Percentiles rank a stretch among this genome's conserved stretches.
These are phyloP conservation scores for Coelopa frigida DNA, from an alignment of 1,140 invertebrate genomes.

Conservation along the genomic window DNA sequence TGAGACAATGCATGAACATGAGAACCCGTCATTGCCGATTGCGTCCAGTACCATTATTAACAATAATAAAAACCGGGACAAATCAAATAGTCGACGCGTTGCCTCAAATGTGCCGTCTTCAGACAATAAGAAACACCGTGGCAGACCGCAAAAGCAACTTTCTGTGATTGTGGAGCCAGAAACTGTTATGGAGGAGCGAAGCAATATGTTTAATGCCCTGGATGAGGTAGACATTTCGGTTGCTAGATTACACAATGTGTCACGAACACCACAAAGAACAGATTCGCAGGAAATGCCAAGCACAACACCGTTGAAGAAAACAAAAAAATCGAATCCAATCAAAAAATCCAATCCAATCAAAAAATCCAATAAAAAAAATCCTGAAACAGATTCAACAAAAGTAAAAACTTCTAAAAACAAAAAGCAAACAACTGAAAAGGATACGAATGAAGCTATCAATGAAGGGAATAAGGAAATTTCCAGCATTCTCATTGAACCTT, in stretches of 20 bases:
- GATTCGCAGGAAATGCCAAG: no score
- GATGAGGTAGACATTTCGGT: no score
- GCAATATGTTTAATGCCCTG: no score
- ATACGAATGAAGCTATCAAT: background rate
- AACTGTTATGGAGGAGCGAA: no score
- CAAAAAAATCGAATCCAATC: background rate
- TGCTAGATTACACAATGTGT: no score
- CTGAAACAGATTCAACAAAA: background rate
- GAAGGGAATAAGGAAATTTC: background rate
- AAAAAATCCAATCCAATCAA: background rate
- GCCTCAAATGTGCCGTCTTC: no score
- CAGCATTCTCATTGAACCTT: background rate
- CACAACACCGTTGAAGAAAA: no score
- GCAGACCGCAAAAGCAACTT: background rate
- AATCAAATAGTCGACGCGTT: background rate
- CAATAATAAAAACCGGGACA: background rate
- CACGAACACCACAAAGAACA: no score
- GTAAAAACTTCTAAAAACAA: background rate
- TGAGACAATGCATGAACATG: background rate
- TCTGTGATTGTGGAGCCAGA: background rate
- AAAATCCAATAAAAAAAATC: background rate
- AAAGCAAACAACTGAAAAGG: background rate
- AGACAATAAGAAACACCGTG: background rate
- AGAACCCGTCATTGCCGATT: background rate
- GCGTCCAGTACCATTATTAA: background rate